Evolutionary conservation across 1,140 invertebrate species (phyloP).

Genomic region (Drosophila ficusphila): DNA sequence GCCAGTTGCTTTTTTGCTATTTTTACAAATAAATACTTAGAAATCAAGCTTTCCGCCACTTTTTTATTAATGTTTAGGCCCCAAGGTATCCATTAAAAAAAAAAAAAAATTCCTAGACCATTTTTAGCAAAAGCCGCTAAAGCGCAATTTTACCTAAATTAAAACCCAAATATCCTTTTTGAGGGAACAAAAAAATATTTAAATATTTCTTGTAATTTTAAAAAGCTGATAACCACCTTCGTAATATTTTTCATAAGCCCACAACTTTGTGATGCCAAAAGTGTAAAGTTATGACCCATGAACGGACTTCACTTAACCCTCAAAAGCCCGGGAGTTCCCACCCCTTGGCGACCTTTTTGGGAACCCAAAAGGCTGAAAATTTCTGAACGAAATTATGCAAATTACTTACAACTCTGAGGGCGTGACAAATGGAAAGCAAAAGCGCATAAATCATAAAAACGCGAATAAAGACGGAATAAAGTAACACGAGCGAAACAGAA

Average conservation of each 20-base stretch:
- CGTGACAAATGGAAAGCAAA: constrained; percentile 35
- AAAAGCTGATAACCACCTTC: no score
- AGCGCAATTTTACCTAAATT: no score
- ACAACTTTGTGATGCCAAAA: constrained; percentile 6
- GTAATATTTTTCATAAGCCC: not conserved
- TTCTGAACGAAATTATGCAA: constrained; percentile 42
- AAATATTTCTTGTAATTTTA: no score
- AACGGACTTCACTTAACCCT: constrained; percentile 27
- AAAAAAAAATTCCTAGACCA: no score
- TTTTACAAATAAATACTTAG: no score
- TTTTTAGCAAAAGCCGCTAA: no score
- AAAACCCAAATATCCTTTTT: no score
- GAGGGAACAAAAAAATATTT: no score
- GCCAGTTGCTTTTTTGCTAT: no score
- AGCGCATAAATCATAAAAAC: constrained; percentile 61
- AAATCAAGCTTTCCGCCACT: no score
- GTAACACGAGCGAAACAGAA: constrained; percentile 48
- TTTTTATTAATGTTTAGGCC: no score
- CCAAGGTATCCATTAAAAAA: no score
- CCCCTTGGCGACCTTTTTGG: constrained; percentile 21
- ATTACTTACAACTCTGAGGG: constrained; percentile 43
- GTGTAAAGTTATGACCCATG: constrained; percentile 2
- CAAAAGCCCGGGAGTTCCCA: constrained; percentile 3
- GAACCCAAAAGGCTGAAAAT: constrained; percentile 8
- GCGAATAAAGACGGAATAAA: constrained; percentile 27